Evolutionary conservation across 2,113 vertebrate species (phyloP).

Genomic region (Lethenteron camtschaticum): DNA sequence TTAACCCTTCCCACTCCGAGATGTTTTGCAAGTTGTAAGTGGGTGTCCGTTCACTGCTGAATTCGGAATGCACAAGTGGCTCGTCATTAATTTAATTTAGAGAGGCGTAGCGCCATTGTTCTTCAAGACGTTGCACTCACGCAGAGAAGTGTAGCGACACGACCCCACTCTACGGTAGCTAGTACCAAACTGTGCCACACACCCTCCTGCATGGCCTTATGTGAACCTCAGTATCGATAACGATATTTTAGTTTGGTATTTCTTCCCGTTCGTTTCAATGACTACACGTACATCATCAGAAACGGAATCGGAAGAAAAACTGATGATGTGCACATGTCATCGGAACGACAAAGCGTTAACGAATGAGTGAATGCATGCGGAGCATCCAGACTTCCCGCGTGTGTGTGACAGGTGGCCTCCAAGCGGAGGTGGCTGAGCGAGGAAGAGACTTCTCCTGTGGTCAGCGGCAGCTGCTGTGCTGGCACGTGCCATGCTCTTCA

Average conservation of each 20-base stretch:
- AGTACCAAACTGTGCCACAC: no score
- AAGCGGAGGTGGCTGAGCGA: constrained; percentile 40
- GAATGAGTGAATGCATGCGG: background rate
- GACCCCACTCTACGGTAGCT: no score
- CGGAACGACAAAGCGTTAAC: background rate
- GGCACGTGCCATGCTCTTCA: constrained; percentile 58
- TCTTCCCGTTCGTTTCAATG: background rate
- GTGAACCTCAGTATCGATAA: background rate
- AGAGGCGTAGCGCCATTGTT: no score
- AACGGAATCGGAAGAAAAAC: background rate
- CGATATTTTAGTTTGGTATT: background rate
- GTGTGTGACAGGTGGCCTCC: constrained; percentile 43
- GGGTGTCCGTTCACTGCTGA: no score
- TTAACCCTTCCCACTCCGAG: no score
- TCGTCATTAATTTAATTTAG: no score
- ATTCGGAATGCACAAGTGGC: no score
- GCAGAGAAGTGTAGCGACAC: no score
- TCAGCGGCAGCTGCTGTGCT: constrained; percentile 78
- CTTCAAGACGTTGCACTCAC: no score
- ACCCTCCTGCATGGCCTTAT: background rate
- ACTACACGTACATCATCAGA: background rate
- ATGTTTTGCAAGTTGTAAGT: no score
- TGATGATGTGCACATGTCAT: background rate
- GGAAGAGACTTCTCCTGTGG: constrained; percentile 54
- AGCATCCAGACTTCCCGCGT: background rate